phyloP scores from a whole-genome alignment of 2,797 vertebrate species.

The Ceryle rudis region DNA sequence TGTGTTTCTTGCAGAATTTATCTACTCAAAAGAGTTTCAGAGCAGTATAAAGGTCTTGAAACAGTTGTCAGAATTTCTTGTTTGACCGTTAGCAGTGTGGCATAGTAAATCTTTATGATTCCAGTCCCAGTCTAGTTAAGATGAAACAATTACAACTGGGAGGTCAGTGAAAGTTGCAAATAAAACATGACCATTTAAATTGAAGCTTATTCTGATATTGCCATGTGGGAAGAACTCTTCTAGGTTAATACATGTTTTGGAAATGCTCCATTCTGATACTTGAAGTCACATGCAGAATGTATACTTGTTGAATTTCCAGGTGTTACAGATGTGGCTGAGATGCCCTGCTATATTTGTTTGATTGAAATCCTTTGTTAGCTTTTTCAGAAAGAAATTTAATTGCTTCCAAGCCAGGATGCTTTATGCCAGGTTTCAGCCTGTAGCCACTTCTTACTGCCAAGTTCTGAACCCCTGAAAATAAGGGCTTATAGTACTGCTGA shows the following conservation, averaged over 20 bases:
- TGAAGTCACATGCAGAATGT: background rate
- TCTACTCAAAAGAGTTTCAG: background rate
- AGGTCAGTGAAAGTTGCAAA: background rate
- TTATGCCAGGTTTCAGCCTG: slow-evolving; percentile 47
- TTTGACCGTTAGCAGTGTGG: background rate
- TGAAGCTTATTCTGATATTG: background rate
- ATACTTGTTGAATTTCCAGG: background rate
- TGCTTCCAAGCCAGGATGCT: slow-evolving; percentile 20
- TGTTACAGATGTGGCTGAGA: background rate
- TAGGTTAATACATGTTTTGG: background rate
- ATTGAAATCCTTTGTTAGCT: slow-evolving; percentile 17
- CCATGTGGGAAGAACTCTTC: background rate
- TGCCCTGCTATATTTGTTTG: background rate
- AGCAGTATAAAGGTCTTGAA: background rate
- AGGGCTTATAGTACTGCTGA: slow-evolving; percentile 69
- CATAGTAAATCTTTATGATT: background rate
- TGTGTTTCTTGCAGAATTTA: background rate
- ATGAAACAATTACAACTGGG: background rate
- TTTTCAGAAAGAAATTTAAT: slow-evolving; percentile 24
- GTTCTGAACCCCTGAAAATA: slow-evolving; percentile 71
- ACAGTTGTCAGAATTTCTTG: background rate
- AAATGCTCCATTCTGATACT: background rate
- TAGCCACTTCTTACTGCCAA: slow-evolving; percentile 65
- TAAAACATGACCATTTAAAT: background rate
- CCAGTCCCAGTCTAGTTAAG: background rate